Evolutionary conservation across 2,888 invertebrate genomes (phyloP), one percentile per base, ranked within the genome.

Genomic region (Scrobipalpa costella): DNA sequence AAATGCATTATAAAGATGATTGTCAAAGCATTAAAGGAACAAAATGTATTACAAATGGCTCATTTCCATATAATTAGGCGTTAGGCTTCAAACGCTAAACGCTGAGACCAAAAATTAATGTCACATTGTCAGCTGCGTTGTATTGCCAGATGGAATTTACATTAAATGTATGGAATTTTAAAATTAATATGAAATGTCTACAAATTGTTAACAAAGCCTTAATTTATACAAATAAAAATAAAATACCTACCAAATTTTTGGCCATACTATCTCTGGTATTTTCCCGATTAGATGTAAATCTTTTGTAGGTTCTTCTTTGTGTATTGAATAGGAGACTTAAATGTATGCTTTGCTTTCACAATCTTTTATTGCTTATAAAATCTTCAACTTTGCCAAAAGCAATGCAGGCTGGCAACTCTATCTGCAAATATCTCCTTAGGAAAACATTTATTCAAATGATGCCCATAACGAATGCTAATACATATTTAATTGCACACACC

Each of bases 401-500:
- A 15, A n/a, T 15, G n/a, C 27, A n/a, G 15, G 44, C 15, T 63
- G 62, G 74, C 75, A 77, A 75, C 71, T 27, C 50, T 21, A 52
- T 69, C 63, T 64, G 67, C 67, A 68, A 68, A 52, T 52, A 74
- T 75, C 73, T 73, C 71, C 77, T 78, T 77, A 79, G 75, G 80
- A 80, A 79, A 79, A 76, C 81, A 81, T 79, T 80, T 82, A 85
- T 83, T 84, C 78, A 81, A 83, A 84, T 82, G 71, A 67, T 66
- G 71, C 66, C 73, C 72, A 76, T 78, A 80, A 82, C 80, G 80
- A 81, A 81, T 79, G 76, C 82, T 87, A 85, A 88, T 88, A 82
- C 85, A 86, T 86, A 87, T 88, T 88, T 87, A 86, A 88, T 86
- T 84, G 81, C 77, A 71, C 79, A 83, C 85, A 79, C 85, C 83